Percentiles rank a stretch among this genome's conserved stretches.
Conservation (phyloP, 2,888 invertebrate genomes). For the Cepaea hortensis region DNA sequence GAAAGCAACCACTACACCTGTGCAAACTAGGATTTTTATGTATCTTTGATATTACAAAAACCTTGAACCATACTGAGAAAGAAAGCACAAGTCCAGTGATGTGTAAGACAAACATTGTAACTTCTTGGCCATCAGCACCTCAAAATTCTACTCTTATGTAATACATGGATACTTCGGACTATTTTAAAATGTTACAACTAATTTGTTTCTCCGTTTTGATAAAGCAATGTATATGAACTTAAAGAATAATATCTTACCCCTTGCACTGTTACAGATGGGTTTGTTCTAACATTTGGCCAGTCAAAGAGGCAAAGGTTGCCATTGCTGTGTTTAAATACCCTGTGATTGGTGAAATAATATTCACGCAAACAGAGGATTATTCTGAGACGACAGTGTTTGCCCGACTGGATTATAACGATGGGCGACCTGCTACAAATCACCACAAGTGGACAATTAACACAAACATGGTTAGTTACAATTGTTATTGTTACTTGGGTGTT, state of each 20-base stretch:
- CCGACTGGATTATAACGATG: conserved; percentile 92
- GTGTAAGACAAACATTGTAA: too few species aligned
- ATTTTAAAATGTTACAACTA: too few species aligned
- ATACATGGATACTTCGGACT: too few species aligned
- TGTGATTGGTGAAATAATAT: conserved; percentile 87
- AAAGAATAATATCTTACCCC: neutral
- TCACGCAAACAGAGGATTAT: conserved; percentile 88
- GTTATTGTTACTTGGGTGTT: neutral
- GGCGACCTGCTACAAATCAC: conserved; percentile 79
- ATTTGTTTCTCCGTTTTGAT: too few species aligned
- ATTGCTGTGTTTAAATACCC: conserved; percentile 91
- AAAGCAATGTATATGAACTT: too few species aligned
- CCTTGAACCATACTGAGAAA: too few species aligned
- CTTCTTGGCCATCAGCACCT: too few species aligned
- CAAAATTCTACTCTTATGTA: too few species aligned
- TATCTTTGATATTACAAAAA: too few species aligned
- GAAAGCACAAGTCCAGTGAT: too few species aligned
- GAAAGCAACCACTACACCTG: too few species aligned
- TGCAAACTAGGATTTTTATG: too few species aligned
- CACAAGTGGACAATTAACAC: conserved; percentile 88
- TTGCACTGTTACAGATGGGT: conserved; percentile 70
- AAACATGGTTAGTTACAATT: conserved; percentile 78
- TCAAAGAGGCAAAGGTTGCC: conserved; percentile 84
- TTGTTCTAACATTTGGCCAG: conserved; percentile 78
- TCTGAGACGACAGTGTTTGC: conserved; percentile 90